Conservation (phyloP, 37 sponge, comb jelly and placozoan species). For the Beroe ovata region DNA sequence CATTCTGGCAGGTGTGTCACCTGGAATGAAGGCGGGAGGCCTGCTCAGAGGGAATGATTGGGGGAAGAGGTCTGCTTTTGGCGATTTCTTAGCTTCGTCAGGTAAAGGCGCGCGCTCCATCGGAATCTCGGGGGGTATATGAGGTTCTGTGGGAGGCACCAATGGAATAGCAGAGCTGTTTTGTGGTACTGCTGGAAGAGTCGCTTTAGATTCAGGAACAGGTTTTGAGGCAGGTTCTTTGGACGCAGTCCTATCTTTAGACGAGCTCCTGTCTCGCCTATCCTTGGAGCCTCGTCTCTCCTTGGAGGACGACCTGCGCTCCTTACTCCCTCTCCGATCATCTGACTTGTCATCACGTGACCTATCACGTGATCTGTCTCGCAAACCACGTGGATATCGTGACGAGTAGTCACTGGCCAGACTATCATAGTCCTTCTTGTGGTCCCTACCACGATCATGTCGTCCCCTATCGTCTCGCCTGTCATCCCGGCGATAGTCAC, state of each 20-base stretch:
- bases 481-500: constrained; percentile 16
- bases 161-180: background rate
- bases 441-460: background rate
- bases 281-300: constrained; percentile 31
- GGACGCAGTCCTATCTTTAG: background rate
- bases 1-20: constrained; percentile 10
- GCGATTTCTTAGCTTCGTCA: background rate
- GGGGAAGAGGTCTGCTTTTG: background rate
- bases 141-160: background rate
- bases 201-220: background rate
- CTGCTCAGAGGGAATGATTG: background rate
- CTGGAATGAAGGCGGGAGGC: background rate
- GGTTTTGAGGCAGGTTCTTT: background rate
- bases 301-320: background rate
- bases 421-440: constrained; percentile 50
- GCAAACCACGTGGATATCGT: constrained; percentile 12
- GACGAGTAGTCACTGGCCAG: constrained; percentile 1
- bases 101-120: background rate
- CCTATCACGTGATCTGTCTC: constrained; percentile 33
- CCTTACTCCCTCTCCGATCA: constrained; percentile 10
- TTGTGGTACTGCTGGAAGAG: background rate
- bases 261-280: background rate
- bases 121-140: background rate
- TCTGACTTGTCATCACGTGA: constrained; percentile 48
- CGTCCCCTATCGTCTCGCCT: constrained; percentile 33